Base-by-base conservation (phyloP, 1,140 invertebrate species). In the Drosophila bifasciata region DNA sequence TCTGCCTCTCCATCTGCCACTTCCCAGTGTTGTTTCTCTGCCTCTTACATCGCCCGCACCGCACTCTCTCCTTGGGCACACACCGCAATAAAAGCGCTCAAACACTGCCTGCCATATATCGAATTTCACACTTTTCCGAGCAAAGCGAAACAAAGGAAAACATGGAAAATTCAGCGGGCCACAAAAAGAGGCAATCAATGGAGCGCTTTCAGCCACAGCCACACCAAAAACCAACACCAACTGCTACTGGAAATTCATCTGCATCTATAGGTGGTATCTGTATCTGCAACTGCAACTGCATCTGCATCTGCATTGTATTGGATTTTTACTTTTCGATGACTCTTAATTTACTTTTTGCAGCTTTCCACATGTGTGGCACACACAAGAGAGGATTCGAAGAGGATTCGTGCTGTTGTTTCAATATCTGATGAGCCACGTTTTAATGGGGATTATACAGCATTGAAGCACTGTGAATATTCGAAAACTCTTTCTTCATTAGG, bases 41-140 rank as follows among this genome's bases (percentile, higher is more conserved):
- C 39, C 41, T 21, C 9, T 28, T 66, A 25, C 41, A 17, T 44
- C 16, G 21, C 32, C 48, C 40, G 64, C 44, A 44, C 44, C 58
- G 8, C 17, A 5, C 46, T 39, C 16, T 39, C 16, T 45, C 9
- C 8, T 16, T 9, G 43, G 43, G 15, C 21, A 28, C 7, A 0
- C 21, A 39, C 16, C 44, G 49, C 43, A 64, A 64, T 64, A 64
- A 64, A 64, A 64, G 60, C 60, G 58, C 63, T 63, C 63, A 64
- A 64, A 64, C 59, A 43, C 45, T 63, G 61, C 76, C 76, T 76
- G 63, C 52, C 55, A 68, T 84, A 68, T 84, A 68, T 84, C 58
- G 66, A 67, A 76, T 84, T 84, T 86, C 72, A 80, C 80, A 79
- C 80, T 61, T 59, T 56, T 48, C 50, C 56, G 39, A 43, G 41